A percentile compares a stretch with the other conserved stretches of the same genome.
These are phyloP conservation scores for Caenorhabditis uteleia DNA, from an alignment of 2,888 invertebrate species.

Conservation along the genomic window DNA sequence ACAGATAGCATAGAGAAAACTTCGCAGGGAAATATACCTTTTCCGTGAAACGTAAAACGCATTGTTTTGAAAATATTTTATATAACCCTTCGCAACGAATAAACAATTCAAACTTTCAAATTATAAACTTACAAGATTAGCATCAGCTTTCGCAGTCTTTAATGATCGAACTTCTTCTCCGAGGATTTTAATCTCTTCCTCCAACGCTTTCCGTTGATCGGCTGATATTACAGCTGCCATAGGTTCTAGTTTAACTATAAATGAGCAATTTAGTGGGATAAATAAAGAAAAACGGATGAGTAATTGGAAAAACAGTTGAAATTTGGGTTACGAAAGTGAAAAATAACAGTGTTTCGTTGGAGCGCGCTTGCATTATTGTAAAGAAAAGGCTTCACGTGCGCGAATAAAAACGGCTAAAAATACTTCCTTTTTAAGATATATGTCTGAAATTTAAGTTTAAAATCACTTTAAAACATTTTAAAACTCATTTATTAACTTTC, in stretches of 20 bases:
- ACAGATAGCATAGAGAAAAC: not conserved
- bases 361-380: not conserved
- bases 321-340: not conserved
- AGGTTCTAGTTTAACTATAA: not conserved
- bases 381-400: not conserved
- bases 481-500: no score
- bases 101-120: constrained; percentile 3
- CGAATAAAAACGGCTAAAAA: no score
- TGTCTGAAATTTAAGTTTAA: no score
- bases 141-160: constrained; percentile 43
- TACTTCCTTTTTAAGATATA: no score
- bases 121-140: constrained; percentile 33
- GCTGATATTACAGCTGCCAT: constrained; percentile 24
- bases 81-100: not conserved
- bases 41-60: no score
- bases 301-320: not conserved
- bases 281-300: not conserved
- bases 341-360: no score
- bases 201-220: constrained; percentile 29
- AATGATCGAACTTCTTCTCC: constrained; percentile 47
- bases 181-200: constrained; percentile 39
- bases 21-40: no score
- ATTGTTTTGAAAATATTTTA: not conserved
- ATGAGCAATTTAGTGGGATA: no score
- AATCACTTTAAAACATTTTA: no score